A percentile compares a stretch with the other conserved stretches of the same genome.
Evolutionary conservation across 2,113 vertebrate genomes (phyloP).

Genomic region (Agapornis roseicollis): DNA sequence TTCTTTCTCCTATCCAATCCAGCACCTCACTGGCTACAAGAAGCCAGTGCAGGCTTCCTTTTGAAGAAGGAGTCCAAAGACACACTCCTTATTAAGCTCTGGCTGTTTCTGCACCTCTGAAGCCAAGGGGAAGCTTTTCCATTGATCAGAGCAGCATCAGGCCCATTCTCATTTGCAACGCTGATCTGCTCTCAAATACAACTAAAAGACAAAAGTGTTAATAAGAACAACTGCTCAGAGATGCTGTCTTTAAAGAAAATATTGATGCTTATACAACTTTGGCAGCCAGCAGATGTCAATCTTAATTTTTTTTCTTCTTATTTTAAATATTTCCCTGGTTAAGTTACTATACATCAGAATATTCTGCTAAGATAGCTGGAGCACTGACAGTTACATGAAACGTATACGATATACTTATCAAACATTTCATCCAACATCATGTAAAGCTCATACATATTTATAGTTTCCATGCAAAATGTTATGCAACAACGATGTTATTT

Average conservation of each 20-base stretch:
- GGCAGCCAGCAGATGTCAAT: constrained; percentile 71
- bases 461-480: constrained; percentile 91
- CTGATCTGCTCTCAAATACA: constrained; percentile 68
- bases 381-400: constrained; percentile 79
- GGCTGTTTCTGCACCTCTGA: neutral
- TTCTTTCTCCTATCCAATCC: neutral
- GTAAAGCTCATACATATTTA: constrained; percentile 85
- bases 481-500: constrained; percentile 85
- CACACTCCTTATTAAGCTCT: neutral
- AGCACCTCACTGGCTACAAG: neutral
- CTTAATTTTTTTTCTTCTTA: constrained; percentile 64
- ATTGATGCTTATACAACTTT: constrained; percentile 73
- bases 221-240: constrained; percentile 68
- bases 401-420: constrained; percentile 73
- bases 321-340: constrained; percentile 68
- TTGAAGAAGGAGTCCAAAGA: neutral
- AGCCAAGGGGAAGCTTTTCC: constrained; percentile 10
- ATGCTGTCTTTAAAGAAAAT: constrained; percentile 84
- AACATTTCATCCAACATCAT: constrained; percentile 80
- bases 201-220: constrained; percentile 70
- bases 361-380: constrained; percentile 77
- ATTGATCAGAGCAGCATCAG: constrained; percentile 53
- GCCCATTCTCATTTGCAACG: constrained; percentile 56
- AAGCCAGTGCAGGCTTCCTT: neutral
- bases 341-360: constrained; percentile 66